Conservation (phyloP, 2,797 vertebrate genomes). For the Neopelma chrysocephalum region DNA sequence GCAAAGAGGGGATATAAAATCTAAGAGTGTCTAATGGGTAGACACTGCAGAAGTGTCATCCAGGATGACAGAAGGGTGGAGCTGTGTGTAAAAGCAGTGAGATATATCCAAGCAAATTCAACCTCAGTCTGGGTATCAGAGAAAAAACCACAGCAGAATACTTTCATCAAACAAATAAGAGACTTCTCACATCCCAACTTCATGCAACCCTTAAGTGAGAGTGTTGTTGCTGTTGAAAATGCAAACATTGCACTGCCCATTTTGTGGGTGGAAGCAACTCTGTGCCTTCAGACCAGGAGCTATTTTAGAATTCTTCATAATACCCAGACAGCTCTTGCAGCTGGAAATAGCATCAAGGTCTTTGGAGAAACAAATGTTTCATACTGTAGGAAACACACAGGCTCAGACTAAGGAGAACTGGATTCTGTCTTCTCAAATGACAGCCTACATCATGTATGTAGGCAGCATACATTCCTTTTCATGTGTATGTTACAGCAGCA, state of each 20-base stretch:
- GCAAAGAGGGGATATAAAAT: background rate
- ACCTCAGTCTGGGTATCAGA: background rate
- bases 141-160: background rate
- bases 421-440: background rate
- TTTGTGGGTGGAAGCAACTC: background rate
- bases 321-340: background rate
- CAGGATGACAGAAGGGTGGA: background rate
- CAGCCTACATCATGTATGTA: background rate
- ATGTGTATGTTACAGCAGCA: background rate
- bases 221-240: background rate
- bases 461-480: background rate
- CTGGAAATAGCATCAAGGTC: slow-evolving; percentile 26
- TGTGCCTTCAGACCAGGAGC: background rate
- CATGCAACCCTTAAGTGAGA: background rate
- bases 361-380: slow-evolving; percentile 11
- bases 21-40: background rate
- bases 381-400: background rate
- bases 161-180: background rate
- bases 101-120: background rate
- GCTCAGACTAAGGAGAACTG: background rate
- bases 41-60: background rate
- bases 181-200: background rate
- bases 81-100: background rate
- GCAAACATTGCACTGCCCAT: background rate
- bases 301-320: slow-evolving; percentile 16